Evolutionary conservation across 1,140 invertebrate species (phyloP), one percentile per base, ranked within the genome.

Genomic region (Habropoda laboriosa): DNA sequence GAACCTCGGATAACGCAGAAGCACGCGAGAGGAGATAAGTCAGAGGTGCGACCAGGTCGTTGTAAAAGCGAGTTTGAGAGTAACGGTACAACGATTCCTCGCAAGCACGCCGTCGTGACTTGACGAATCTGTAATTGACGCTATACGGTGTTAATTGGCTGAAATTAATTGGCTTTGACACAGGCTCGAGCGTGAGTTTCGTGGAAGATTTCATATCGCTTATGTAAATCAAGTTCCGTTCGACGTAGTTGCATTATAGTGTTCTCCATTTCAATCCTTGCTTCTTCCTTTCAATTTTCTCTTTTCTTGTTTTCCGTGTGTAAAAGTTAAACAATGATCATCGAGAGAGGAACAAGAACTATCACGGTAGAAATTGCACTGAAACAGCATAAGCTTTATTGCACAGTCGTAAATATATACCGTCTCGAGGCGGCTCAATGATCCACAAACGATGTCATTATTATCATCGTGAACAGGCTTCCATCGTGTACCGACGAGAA

Each of bases 161-260:
- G 67, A 60, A 60, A 81, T 81, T 79, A 79, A 79, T 81, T 73
- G 51, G 67, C 32, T 42, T n/a, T 40, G 35, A 72, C 38, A 12
- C 21, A 12, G 8, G 24, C 10, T 57, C 8, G 12, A 67, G n/a
- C 24, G 27, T 38, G 45, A 7, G 55, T 60, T 55, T 74, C 30
- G 49, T 1, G 35, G 30, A 45, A 57, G 47, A 21, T 67, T 21
- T 63, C 10, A 16, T n/a, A 30, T 67, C 64, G 30, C 16, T 76
- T 61, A 45, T 57, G 73, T 27, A 60, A 75, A 77, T 45, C 40
- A 32, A 10, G 10, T 35, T 3, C 32, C 24, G 21, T 27, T 42
- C 1, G 0, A 53, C 6, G 32, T 8, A n/a, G 35, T 60, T 45
- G 27, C 53, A 24, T 35, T 27, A 27, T 5, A 7, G 16, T 51